Evolutionary conservation across 2,888 invertebrate species (phyloP).

Genomic region (Linhomoeus sp.): DNA sequence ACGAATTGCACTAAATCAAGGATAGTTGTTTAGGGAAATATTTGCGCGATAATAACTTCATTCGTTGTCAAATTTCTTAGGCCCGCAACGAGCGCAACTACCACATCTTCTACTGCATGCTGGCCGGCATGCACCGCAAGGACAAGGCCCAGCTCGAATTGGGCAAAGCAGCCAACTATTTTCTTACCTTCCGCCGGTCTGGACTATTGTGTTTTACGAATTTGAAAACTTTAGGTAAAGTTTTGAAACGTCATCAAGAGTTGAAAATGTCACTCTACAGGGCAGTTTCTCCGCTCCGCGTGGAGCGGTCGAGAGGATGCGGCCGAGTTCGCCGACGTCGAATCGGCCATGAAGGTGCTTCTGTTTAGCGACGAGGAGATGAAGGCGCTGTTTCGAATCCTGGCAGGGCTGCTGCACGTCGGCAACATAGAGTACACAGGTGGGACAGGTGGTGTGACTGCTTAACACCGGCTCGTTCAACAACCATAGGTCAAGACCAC

Average conservation of each 20-base stretch:
- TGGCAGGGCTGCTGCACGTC: conserved; percentile 78
- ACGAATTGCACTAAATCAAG: no score
- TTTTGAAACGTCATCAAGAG: background rate
- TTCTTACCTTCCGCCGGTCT: conserved; percentile 73
- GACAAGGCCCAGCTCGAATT: conserved; percentile 77
- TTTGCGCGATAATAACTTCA: no score
- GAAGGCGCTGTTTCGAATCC: conserved; percentile 40
- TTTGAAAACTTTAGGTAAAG: background rate
- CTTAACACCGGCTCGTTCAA: no score
- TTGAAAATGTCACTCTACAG: conserved; percentile 32
- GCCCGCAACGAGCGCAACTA: conserved; percentile 91
- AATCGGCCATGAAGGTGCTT: conserved; percentile 51
- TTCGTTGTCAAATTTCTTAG: conserved; percentile 13
- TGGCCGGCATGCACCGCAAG: conserved; percentile 72
- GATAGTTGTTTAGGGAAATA: no score
- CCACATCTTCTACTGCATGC: conserved; percentile 80
- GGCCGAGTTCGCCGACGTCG: conserved; percentile 85
- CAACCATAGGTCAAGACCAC: no score
- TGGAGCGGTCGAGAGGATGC: conserved; percentile 79
- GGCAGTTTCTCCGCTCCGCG: conserved; percentile 76
- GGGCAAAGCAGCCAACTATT: conserved; percentile 66
- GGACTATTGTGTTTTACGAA: no score
- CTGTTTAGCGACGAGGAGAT: conserved; percentile 17
- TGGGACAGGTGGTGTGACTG: no score
- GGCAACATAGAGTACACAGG: conserved; percentile 92